Evolutionary conservation across 2,113 vertebrate species (phyloP), one percentile per base, ranked within the genome.

Genomic region (Neofelis nebulosa): DNA sequence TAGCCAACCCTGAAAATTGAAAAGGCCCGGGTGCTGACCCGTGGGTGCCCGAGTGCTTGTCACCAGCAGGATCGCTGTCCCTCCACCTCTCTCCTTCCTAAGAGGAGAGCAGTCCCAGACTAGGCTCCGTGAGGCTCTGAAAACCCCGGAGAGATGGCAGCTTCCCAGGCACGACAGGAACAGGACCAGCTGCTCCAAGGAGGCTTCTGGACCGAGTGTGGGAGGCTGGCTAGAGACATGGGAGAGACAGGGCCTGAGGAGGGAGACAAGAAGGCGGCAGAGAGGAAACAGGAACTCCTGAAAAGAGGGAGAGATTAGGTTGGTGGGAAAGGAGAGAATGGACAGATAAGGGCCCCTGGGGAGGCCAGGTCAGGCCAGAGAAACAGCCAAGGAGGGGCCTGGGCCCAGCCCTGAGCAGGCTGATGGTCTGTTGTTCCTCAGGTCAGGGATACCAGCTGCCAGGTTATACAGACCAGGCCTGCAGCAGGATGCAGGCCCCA

Each of bases 261-360:
- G 76, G 33, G 94, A 97, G 95, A 98, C 95, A 79, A 95, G 94
- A 48, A 84, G 95, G 95, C 96, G 10, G 89, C 92, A 82, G 85
- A 92, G 94, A 95, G 97, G 91, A 98, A 97, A 96, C 98, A 97
- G 98, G 98, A 97, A 95, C 97, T 97, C 94, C 88, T 76, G 93
- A 76, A 87, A 85, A 96, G 96, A 90, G 8, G 86, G 76, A 84
- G 93, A 98, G 98, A 98, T 98, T 98, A 98, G 94, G 91, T 73
- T 50, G 78, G 95, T 98, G 98, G 98, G 97, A 98, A 98, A 98
- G 86, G 93, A 95, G 97, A 95, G 93, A 93, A 86, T 31, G 57
- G 80, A 55, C 84, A 97, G 98, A 98, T 98, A 98, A 98, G 92
- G n/a, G 21, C 83, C 89, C 33, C 36, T 10, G 66, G 94, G 89